These are phyloP conservation scores for Lepidotrigona ventralis DNA, from an alignment of 1,140 invertebrate genomes.

Conservation along the genomic window DNA sequence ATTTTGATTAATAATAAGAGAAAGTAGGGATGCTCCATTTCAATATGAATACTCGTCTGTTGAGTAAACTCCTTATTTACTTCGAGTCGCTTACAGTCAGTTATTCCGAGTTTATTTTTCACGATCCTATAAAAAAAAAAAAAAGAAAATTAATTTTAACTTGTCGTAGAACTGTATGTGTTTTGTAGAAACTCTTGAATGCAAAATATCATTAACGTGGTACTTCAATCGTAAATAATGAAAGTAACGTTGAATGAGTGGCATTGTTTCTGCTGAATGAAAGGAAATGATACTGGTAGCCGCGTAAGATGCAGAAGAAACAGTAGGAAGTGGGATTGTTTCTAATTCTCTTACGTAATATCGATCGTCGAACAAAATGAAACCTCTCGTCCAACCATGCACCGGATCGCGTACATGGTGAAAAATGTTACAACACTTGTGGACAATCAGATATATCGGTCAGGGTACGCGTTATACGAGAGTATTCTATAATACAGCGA, in stretches of 20 bases:
- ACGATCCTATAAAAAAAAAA: no score
- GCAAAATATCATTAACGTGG: not conserved
- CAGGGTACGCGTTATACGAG: slow-evolving; percentile 22
- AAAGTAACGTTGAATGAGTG: not conserved
- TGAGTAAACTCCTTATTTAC: not conserved
- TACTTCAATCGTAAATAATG: not conserved
- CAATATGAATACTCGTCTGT: not conserved
- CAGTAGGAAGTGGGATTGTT: not conserved
- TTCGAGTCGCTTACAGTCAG: not conserved
- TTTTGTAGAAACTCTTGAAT: not conserved
- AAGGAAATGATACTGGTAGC: not conserved
- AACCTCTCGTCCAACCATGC: slow-evolving; percentile 16
- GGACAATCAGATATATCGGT: not conserved
- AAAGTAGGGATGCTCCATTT: not conserved
- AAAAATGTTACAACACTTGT: slow-evolving; percentile 11
- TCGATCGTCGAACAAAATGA: slow-evolving; percentile 27
- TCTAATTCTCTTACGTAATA: slow-evolving; percentile 25
- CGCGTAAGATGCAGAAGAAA: not conserved
- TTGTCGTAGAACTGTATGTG: not conserved
- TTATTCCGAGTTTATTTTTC: no score
- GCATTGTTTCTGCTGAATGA: not conserved
- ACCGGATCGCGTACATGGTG: slow-evolving; percentile 9
- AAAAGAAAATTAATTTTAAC: not conserved
- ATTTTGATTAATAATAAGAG: no score
- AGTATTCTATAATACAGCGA: slow-evolving; percentile 33